These are phyloP conservation scores for Petaurus breviceps DNA, from an alignment of 2,113 vertebrate species.

Conservation along the genomic window DNA sequence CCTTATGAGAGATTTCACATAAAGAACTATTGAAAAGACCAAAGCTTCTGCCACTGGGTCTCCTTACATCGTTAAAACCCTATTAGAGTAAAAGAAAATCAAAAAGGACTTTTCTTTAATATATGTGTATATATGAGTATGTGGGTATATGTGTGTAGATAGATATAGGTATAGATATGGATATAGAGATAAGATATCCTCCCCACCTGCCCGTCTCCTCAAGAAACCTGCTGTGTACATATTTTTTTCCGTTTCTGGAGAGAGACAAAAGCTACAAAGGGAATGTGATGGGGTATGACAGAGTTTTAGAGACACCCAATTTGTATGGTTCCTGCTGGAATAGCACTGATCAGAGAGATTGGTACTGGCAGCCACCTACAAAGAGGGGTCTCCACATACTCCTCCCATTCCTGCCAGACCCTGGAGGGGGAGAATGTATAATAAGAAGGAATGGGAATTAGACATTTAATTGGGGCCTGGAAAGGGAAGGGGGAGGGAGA, in stretches of 20 bases:
- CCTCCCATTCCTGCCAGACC: constrained; percentile 43
- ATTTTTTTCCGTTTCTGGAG: constrained; percentile 70
- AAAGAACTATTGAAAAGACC: constrained; percentile 69
- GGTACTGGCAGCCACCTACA: not conserved
- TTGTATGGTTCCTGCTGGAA: constrained; percentile 67
- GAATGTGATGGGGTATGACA: constrained; percentile 36
- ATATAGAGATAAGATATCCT: not conserved
- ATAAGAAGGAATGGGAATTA: constrained; percentile 67
- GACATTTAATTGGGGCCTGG: constrained; percentile 70
- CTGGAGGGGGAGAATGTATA: constrained; percentile 47
- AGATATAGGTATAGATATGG: not conserved
- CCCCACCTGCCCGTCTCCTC: constrained; percentile 61
- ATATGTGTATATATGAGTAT: not conserved
- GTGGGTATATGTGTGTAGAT: not conserved
- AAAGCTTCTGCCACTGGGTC: constrained; percentile 34
- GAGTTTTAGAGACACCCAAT: constrained; percentile 58
- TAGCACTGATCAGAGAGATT: constrained; percentile 41
- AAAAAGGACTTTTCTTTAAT: constrained; percentile 48
- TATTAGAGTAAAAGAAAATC: constrained; percentile 63
- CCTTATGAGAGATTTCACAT: constrained; percentile 64
- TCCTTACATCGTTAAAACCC: constrained; percentile 68
- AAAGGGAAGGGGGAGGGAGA: constrained; percentile 65
- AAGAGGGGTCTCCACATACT: constrained; percentile 35
- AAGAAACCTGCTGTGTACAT: constrained; percentile 57
- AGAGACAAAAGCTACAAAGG: constrained; percentile 74